Base-by-base conservation (phyloP, 2,113 vertebrate species). In the Sapayoa aenigma region DNA sequence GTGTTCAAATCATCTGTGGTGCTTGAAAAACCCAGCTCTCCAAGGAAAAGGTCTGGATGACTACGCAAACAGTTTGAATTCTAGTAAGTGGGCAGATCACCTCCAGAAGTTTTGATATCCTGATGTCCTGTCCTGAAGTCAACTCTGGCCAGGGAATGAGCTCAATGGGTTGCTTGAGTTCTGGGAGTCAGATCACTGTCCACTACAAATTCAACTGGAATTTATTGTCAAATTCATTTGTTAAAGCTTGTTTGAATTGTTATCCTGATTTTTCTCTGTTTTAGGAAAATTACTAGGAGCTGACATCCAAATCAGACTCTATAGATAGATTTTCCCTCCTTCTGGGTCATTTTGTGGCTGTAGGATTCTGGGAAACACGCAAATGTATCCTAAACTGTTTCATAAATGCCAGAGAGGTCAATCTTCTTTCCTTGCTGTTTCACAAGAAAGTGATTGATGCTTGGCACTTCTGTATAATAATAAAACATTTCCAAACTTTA, bases 401-500 rank as follows among this genome's bases (percentile, higher is more conserved):
- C 47, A 76, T 82, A 87, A 91, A 72, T 92, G 37, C 58, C 65
- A 65, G 69, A 53, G 63, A 90, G 79, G 90, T 94, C 85, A 94
- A 74, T 60, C 52, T 74, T 90, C 56, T 89, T 84, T 71, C 15
- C 25, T 89, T 73, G 49, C 44, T 67, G 12, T 72, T 89, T 89
- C 81, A 65, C 4, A 4, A 85, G 71, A 42, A 92, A 73, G n/a
- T 82, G 84, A 96, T 95, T 91, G 74, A 93, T 90, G 66, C 31
- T 72, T 82, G 66, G 41, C 46, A 82, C 60, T 92, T 92, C 44
- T 77, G 14, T 94, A 52, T 92, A 81, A 91, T 78, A 94, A 94
- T 87, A 95, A 92, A 95, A 91, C 66, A 94, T 92, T 89, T 84
- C 80, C 68, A 91, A 84, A 94, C 68, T 83, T 96, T 94, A 89